These are phyloP conservation scores for Trogon melanurus DNA, from an alignment of 2,113 vertebrate genomes.

Conservation along the genomic window DNA sequence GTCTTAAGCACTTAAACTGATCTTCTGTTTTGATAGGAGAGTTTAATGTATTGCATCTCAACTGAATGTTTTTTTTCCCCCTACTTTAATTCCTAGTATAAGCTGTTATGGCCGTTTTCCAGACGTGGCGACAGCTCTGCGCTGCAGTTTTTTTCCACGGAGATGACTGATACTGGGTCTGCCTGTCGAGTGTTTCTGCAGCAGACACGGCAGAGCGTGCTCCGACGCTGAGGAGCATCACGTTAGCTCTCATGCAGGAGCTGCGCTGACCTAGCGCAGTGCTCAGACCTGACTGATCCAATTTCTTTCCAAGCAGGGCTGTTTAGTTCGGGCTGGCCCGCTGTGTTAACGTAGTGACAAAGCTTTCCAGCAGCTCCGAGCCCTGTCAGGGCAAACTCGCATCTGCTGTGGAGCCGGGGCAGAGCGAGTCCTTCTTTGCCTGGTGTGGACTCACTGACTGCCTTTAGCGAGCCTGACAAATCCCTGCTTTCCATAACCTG, in stretches of 20 bases:
- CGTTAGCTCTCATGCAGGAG: not conserved
- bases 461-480: not conserved
- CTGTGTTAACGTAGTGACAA: not conserved
- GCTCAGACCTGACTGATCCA: not conserved
- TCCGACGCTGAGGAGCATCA: not conserved
- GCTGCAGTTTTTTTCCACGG: accelerated
- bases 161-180: not conserved
- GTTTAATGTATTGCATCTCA: not conserved
- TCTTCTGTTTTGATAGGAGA: not conserved
- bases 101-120: not conserved
- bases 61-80: not conserved
- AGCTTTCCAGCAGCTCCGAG: not conserved
- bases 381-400: not conserved
- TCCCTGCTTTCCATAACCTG: not conserved
- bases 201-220: accelerated
- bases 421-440: not conserved
- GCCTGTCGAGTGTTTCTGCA: accelerated
- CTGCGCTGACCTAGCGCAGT: not conserved
- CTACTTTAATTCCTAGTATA: not conserved
- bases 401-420: not conserved
- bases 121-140: not conserved
- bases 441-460: accelerated
- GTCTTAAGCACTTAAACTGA: not conserved
- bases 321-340: not conserved
- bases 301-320: not conserved